Base-by-base conservation (phyloP, 2,113 vertebrate species). In the Condylura cristata region DNA sequence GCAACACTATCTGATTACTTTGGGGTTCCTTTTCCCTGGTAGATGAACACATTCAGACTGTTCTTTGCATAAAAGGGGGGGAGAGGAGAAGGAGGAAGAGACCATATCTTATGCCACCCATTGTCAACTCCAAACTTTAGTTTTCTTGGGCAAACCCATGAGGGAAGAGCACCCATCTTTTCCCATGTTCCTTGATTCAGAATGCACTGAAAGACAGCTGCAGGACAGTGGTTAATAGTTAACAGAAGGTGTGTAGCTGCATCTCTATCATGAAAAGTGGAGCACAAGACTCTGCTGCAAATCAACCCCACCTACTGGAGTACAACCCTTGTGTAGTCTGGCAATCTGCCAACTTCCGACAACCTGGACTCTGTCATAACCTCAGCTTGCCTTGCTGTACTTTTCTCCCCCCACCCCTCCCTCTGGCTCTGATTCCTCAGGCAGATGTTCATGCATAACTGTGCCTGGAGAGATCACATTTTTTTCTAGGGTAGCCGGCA, bases 181-280 rank as follows among this genome's bases (percentile, higher is more conserved):
- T 63, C n/a, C 79, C 34, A 63, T 76, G 87, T 80, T 93, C 90
- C 72, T 60, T 76, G 41, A 83, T 63, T 70, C 13, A 56, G 79
- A 96, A 81, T 61, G 46, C 72, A 56, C 60, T 76, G 75, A 84
- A 87, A 93, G 71, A 81, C 26, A 84, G 28, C 70, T 44, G 61
- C 32, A 53, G 48, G 93, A 66, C 28, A 22, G 60, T 12, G 0
- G 8, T 93, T 96, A 96, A 96, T 93, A 60, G 80, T 94, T 97
- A 97, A 97, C 95, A 93, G 65, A 93, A 95, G 85, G 94, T 94
- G 91, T 96, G 96, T 76, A n/a, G 87, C 37, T 96, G 89, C 97
- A 96, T 94, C 91, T 94, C 76, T 93, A 68, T 87, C 93, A 78
- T 58, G 86, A 91, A 79, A 95, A 90, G 18, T 63, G n/a, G 83